Evolutionary conservation across 2,797 vertebrate species (phyloP), one percentile per base, ranked within the genome.

Genomic region (Crypturellus tataupa): DNA sequence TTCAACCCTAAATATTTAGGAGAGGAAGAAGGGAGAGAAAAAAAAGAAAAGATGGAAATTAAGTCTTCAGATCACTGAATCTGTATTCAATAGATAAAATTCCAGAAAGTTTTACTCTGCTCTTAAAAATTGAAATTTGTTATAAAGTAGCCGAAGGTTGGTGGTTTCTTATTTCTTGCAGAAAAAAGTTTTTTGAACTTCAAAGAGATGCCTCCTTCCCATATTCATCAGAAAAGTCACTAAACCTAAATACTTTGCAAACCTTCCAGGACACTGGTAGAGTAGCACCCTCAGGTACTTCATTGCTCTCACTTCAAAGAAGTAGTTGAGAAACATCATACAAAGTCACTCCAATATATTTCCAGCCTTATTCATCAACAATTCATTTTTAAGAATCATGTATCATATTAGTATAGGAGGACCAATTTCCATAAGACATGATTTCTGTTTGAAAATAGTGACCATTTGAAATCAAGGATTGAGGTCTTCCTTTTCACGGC

Each of bases 201-300:
- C 24, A 27, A 0, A 6, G 11, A 31, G 25, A 75, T 71, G 87
- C 71, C 40, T 46, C 35, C 37, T n/a, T 31, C 33, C 33, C 75
- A 60, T 24, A 60, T 35, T 9, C 25, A 62, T 14, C 35, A 89
- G 58, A 51, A 55, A 68, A 89, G 44, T n/a, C 33, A 33, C 21
- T 9, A 13, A 68, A 37, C 3, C 12, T 7, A 10, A 6, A 21
- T 8, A 24, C 67, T 60, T 79, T 2, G 10, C 46, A 46, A 27
- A 62, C 5, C 20, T 23, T 49, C n/a, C 58, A 18, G 8, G 60
- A 3, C 2, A 18, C 2, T 15, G 12, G 33, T 16, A 27, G 25
- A 4, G 6, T 0, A 27, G 31, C 9, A 1, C n/a, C 12, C 19
- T 17, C 39, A 40, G n/a, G n/a, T 3, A 19, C 27, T 19, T 17